Evolutionary conservation across 2,888 invertebrate genomes (phyloP), one percentile per base, ranked within the genome.

Genomic region (Aphidoletes aphidimyza): DNA sequence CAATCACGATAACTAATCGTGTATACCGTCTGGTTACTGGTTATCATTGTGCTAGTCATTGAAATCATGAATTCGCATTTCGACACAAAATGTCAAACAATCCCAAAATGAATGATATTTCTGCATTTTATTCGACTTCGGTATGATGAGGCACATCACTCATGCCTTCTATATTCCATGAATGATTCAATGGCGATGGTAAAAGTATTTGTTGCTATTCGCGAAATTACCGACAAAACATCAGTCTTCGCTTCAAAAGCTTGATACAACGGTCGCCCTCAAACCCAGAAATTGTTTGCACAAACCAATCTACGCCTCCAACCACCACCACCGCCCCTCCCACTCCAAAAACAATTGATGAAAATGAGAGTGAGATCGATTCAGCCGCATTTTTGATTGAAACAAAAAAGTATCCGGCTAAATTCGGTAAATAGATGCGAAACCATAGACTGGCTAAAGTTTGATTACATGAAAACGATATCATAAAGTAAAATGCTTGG

Each of bases 391-490:
- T 69, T 42, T 69, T 69, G 26, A 69, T 34, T 69, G 34, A 69
- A 69, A 19, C 2, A 11, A 30, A 69, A 69, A 42, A 42, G 17
- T 69, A 69, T 69, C 69, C 69, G 69, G 69, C 69, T n/a, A 34
- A 69, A 22, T 54, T 54, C n/a, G 22, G 30, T 30, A 69, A 69
- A 69, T 69, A 69, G 34, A 69, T 69, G 11, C 34, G 30, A 69
- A 69, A n/a, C 69, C 69, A 69, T 69, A 69, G 30, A 69, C 30
- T 54, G 54, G 54, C 30, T n/a, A 5, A 69, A 69, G 30, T 69
- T 69, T 69, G 69, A 69, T 69, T 30, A 30, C 69, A 69, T 30
- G 22, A 54, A n/a, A n/a, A 69, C 30, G 69, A 69, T 54, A 69
- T 30, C 54, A 54, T 54, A 54, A 54, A 54, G 54, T 54, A 22